Evolutionary conservation across 2,888 invertebrate genomes (phyloP).

Genomic region (Mythimna impura): DNA sequence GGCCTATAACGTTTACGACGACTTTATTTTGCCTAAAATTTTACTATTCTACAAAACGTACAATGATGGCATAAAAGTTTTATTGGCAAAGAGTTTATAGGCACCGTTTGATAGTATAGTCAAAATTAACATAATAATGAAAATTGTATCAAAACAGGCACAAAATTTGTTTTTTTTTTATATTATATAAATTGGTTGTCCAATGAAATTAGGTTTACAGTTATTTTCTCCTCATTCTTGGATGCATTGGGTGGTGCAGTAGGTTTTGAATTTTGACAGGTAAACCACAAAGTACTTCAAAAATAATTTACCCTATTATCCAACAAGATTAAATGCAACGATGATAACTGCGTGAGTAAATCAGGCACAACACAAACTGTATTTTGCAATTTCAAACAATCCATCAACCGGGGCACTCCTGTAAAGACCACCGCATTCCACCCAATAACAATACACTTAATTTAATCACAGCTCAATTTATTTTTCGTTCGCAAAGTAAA

Average conservation of each 20-base stretch:
- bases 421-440: constrained; percentile 50
- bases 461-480: constrained; percentile 58
- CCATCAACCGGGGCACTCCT: constrained; percentile 27
- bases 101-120: constrained; percentile 12
- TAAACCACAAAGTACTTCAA: background rate
- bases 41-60: constrained; percentile 24
- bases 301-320: constrained; percentile 28
- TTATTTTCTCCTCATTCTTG: background rate
- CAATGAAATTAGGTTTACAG: background rate
- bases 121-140: constrained; percentile 17
- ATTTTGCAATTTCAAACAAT: constrained; percentile 28
- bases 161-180: background rate
- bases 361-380: background rate
- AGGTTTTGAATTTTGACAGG: background rate
- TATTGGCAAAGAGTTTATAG: constrained; percentile 49
- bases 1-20: constrained; percentile 52
- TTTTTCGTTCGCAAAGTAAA: constrained; percentile 66
- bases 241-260: background rate
- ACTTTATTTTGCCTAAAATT: constrained; percentile 41
- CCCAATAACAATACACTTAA: constrained; percentile 49
- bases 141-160: background rate
- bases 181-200: background rate
- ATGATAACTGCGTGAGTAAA: background rate
- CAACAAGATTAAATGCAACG: constrained; percentile 12
- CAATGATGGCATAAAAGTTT: constrained; percentile 35